Evolutionary conservation across 1,140 invertebrate genomes (phyloP).

Genomic region (Campodea augens): DNA sequence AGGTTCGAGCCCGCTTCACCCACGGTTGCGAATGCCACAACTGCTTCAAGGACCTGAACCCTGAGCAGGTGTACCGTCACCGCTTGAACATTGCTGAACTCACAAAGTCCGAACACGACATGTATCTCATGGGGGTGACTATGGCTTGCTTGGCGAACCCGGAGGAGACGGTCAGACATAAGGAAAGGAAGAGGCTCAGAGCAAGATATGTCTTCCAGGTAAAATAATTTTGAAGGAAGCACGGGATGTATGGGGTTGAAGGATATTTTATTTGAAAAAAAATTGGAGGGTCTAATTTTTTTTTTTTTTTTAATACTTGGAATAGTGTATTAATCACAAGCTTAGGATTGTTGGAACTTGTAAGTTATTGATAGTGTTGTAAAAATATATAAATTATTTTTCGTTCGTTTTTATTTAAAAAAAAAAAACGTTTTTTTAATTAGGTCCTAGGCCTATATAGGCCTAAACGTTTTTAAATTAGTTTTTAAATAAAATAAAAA

Average conservation of each 20-base stretch:
- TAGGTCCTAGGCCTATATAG: no score
- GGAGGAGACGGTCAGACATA: constrained; percentile 45
- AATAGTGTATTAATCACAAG: no score
- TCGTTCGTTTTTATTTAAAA: no score
- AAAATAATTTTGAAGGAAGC: constrained; percentile 46
- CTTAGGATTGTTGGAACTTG: no score
- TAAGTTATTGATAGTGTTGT: no score
- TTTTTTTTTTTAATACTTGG: no score
- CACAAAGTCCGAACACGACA: constrained; percentile 50
- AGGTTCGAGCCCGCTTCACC: constrained; percentile 40
- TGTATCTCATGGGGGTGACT: constrained; percentile 60
- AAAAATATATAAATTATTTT: no score
- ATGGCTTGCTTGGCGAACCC: constrained; percentile 58
- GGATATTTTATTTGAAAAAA: no score
- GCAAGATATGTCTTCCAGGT: constrained; percentile 52
- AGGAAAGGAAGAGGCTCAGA: constrained; percentile 44
- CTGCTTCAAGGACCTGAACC: constrained; percentile 41
- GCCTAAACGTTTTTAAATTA: no score
- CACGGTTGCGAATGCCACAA: constrained; percentile 54
- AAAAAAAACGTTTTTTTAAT: no score
- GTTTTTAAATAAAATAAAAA: no score
- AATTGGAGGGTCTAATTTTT: no score
- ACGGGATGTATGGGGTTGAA: constrained; percentile 16
- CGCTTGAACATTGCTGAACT: constrained; percentile 55
- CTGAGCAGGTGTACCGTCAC: constrained; percentile 51